These are phyloP conservation scores for Anthrax anthrax DNA, from an alignment of 2,888 invertebrate genomes.

Conservation along the genomic window DNA sequence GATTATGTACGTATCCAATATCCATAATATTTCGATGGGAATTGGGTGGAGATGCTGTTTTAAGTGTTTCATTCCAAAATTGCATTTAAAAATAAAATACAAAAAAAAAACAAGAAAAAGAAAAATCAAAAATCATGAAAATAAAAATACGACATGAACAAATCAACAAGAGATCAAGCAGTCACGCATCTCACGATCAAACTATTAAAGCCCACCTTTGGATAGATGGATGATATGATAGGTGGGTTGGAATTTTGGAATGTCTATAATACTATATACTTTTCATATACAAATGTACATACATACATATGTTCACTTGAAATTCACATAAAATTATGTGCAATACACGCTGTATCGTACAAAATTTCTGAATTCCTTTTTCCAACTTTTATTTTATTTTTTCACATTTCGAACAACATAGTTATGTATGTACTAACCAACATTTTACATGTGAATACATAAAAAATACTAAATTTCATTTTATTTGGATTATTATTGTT, in stretches of 20 bases:
- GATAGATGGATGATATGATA: slow-evolving; percentile 14
- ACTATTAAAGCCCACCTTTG: slow-evolving; percentile 28
- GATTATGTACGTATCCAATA: too few relatives aligned
- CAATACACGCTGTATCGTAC: too few relatives aligned
- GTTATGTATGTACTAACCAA: too few relatives aligned
- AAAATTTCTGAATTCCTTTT: too few relatives aligned
- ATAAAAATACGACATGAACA: slow-evolving; percentile 1
- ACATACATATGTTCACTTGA: background rate
- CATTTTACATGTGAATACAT: too few relatives aligned
- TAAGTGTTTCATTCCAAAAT: slow-evolving; percentile 1
- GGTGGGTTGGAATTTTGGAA: slow-evolving; percentile 1
- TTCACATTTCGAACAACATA: too few relatives aligned
- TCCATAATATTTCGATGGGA: background rate
- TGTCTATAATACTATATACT: background rate
- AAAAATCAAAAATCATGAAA: slow-evolving; percentile 1
- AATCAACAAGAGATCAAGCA: slow-evolving; percentile 15
- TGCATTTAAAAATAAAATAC: background rate
- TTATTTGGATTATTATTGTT: too few relatives aligned
- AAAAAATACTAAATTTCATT: too few relatives aligned
- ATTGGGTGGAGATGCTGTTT: background rate
- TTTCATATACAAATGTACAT: background rate
- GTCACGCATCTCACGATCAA: slow-evolving; percentile 35
- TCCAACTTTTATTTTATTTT: too few relatives aligned
- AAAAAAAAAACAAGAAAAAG: background rate
- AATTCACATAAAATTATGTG: too few relatives aligned